phyloP scores from a whole-genome alignment of 2,797 vertebrate genomes.

The Scomberomorus guttatus region DNA sequence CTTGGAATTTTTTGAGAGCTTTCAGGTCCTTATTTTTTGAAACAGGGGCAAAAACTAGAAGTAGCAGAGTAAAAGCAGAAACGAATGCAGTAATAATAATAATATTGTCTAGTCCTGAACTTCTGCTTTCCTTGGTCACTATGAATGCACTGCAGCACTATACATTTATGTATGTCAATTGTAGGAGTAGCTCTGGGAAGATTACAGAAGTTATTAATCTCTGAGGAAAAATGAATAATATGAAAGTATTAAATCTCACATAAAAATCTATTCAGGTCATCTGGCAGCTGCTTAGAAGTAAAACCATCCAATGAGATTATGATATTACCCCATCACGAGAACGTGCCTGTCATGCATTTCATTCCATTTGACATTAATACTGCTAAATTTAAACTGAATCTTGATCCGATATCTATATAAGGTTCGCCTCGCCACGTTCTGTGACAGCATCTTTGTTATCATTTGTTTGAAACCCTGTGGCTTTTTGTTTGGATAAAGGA shows the following conservation, averaged over 20 bases:
- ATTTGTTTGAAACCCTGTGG: background rate
- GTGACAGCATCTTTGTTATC: background rate
- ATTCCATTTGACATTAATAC: conserved; percentile 23
- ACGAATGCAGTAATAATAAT: background rate
- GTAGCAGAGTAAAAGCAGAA: too few species aligned
- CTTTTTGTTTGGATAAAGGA: background rate
- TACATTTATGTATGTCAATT: background rate
- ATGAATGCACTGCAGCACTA: background rate
- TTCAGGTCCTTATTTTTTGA: background rate
- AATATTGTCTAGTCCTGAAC: background rate
- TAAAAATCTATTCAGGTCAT: conserved; percentile 26
- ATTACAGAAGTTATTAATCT: background rate
- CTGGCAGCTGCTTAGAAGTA: background rate
- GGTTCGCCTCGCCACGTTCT: background rate
- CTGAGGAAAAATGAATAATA: background rate
- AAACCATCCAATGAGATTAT: conserved; percentile 30
- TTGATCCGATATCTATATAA: conserved; percentile 2
- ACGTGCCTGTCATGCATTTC: conserved; percentile 6
- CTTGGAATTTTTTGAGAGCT: background rate
- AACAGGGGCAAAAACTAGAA: background rate
- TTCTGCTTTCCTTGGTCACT: background rate
- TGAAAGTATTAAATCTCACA: conserved; percentile 8
- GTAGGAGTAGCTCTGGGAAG: background rate
- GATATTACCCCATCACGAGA: background rate
- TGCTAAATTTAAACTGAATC: conserved; percentile 10